These are phyloP conservation scores for Xiphydria camelus DNA, from an alignment of 2,888 invertebrate species.

Conservation along the genomic window DNA sequence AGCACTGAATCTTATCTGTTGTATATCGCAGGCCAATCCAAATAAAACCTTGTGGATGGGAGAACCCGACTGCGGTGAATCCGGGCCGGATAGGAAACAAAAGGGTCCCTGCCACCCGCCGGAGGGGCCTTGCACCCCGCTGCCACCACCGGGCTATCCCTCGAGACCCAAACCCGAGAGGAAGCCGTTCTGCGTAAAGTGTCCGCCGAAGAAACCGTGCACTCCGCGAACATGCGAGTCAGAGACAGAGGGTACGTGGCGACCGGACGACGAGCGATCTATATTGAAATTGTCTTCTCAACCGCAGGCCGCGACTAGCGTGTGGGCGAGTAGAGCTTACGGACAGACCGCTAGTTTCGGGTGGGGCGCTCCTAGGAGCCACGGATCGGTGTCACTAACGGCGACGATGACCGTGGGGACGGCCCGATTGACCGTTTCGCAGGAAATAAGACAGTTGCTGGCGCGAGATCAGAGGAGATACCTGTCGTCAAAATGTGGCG, in stretches of 20 bases:
- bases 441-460: not conserved
- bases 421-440: too few relatives aligned
- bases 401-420: too few relatives aligned
- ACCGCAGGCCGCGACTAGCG: constrained; percentile 22
- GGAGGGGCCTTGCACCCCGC: constrained; percentile 39
- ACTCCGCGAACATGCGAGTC: constrained; percentile 36
- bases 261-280: constrained; percentile 14
- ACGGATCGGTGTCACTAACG: not conserved
- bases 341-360: not conserved
- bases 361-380: not conserved
- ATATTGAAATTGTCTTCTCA: constrained; percentile 27
- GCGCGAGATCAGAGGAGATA: not conserved
- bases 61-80: constrained; percentile 39
- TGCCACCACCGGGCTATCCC: constrained; percentile 40
- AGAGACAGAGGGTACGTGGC: constrained; percentile 47
- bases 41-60: constrained; percentile 23
- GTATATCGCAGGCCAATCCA: not conserved
- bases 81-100: constrained; percentile 27
- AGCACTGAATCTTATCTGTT: too few relatives aligned
- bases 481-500: too few relatives aligned
- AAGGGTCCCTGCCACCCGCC: constrained; percentile 41
- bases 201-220: constrained; percentile 46
- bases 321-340: not conserved
- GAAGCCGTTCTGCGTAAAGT: constrained; percentile 47
- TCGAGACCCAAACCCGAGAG: constrained; percentile 30